Evolutionary conservation across 2,797 vertebrate species (phyloP), one percentile per base, ranked within the genome.

Genomic region (Sparus aurata): DNA sequence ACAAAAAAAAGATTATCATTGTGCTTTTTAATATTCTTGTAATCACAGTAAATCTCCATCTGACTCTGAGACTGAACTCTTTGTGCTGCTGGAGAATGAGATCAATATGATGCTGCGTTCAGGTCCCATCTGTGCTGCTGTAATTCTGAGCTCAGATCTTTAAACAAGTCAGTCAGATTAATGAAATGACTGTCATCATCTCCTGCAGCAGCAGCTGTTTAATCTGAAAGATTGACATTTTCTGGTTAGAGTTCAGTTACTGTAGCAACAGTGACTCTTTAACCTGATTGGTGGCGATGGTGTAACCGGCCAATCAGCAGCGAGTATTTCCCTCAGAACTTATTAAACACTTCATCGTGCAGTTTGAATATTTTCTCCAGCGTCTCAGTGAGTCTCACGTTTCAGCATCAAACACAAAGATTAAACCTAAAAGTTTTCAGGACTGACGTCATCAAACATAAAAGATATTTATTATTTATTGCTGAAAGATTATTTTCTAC

Each of bases 21-120:
- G 60, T 63, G 41, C 50, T 0, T 64, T 57, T 27, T 43, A 3
- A 16, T 45, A 5, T 45, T 45, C 45, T 45, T 18, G 16, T 27
- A 0, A 9, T 77, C 67, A 64, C 70, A 38, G 58, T 62, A n/a
- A 62, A 66, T 65, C 18, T 57, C 7, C n/a, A 30, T 27, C 12
- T 65, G 1, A 30, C 30, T 34, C 8, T 7, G 5, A 34, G 8
- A 34, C 20, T 43, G 2, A 55, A 10, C 1, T 54, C 3, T 8
- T 2, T 45, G 38, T 62, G 69, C 68, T 59, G 3, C 23, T 9
- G 17, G 16, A 54, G 1, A 13, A 12, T 23, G 22, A 13, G 5
- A 22, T 50, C 18, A 20, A 20, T 52, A 34, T 2, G 7, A 34
- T 12, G 57, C 30, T 38, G 57, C 18, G 30, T 20, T 38, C 27